Conservation (phyloP, 2,797 vertebrate species). For the Sebastes goodei region DNA sequence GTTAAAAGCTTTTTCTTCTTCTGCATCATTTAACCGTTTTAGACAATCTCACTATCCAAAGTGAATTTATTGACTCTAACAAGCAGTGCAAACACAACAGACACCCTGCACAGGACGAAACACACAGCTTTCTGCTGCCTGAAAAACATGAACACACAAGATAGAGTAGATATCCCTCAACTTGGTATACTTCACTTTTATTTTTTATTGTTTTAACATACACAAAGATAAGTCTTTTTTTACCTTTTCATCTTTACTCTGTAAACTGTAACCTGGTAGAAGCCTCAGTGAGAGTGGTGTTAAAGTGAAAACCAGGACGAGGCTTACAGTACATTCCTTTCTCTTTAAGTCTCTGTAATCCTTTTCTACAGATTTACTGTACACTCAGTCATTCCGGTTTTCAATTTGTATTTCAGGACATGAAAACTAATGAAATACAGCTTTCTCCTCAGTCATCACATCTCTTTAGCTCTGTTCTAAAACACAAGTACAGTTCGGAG, state of each 20-base stretch:
- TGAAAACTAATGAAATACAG: neutral
- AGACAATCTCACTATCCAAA: neutral
- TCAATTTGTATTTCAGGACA: constrained; percentile 6
- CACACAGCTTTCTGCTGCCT: neutral
- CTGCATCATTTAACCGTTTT: neutral
- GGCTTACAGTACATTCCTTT: constrained; percentile 31
- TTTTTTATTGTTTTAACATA: neutral
- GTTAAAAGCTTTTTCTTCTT: neutral
- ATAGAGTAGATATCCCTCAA: no score
- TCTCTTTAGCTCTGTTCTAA: neutral
- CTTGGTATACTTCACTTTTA: neutral
- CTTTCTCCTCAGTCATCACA: neutral
- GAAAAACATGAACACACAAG: neutral
- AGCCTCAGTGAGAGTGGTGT: neutral
- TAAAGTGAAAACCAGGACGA: neutral
- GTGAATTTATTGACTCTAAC: neutral
- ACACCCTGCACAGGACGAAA: neutral
- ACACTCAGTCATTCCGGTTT: neutral
- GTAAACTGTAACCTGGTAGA: neutral
- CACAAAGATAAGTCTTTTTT: neutral
- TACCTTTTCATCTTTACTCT: neutral
- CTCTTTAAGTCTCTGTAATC: constrained; percentile 53
- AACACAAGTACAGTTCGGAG: neutral
- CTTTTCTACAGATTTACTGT: constrained; percentile 12
- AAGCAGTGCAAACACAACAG: neutral